Base-by-base conservation (phyloP, 2,797 vertebrate genomes). In the Trichosurus vulpecula region DNA sequence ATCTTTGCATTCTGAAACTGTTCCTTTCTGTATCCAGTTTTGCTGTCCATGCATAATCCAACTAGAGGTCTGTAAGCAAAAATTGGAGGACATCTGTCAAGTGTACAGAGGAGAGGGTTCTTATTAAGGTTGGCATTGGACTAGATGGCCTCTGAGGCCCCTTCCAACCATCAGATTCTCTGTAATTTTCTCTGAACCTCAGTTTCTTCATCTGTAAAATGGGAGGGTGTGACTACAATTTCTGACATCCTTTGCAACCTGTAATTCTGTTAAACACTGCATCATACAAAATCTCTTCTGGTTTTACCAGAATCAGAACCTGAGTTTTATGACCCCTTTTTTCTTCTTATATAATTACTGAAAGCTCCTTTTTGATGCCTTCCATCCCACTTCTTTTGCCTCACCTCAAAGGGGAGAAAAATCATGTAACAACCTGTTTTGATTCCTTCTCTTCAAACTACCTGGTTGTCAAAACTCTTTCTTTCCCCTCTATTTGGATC, bases 291-390 rank as follows among this genome's bases (percentile, higher is more conserved):
- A 81, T 47, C n/a, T 25, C 66, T 81, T 22, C 66, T 81, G 66
- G 6, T 47, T 81, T 25, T 11, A 74, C 66, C 66, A 74, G 19
- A 81, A 81, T 81, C 19, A 47, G n/a, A 81, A 81, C 19, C 89
- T 52, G 91, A n/a, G 10, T 54, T 93, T 74, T 95, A 90, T 52
- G 93, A 92, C 91, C 51, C 54, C 52, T 35, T 35, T 52, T 95
- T 81, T 90, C 91, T 92, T 61, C 19, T 92, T 56, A 95, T 53
- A 22, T 74, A 97, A 90, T 96, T 92, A 89, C 92, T 95, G 87
- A 91, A 97, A 97, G 95, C 97, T 97, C 96, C 95, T 93, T 96
- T 92, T 94, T 96, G 96, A 95, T 96, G 92, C 56, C 74, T 95
- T 95, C 93, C 25, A 87, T 87, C 6, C 41, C 25, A 87, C 90